These are phyloP conservation scores for Sebastes iracundus DNA, from an alignment of 2,797 vertebrate species.

Conservation along the genomic window DNA sequence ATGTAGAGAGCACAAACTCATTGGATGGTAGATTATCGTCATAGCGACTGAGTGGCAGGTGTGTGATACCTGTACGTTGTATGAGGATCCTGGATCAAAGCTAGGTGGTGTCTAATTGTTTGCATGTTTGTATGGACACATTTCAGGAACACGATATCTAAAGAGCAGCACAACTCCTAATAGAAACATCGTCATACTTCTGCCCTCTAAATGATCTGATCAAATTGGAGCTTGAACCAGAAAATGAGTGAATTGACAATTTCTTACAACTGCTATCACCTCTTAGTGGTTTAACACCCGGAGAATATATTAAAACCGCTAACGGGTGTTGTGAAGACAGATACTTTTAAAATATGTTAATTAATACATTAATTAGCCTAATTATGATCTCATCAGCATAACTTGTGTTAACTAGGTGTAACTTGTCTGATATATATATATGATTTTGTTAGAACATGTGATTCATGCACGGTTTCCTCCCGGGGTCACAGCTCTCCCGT, in stretches of 20 bases:
- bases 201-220: not conserved
- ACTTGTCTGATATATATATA: not conserved
- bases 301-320: not conserved
- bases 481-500: rapidly evolving
- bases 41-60: not conserved
- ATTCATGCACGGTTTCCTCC: not conserved
- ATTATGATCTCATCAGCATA: not conserved
- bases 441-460: not conserved
- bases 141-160: not conserved
- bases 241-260: not conserved
- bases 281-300: not conserved
- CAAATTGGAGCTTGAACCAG: not conserved
- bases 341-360: not conserved
- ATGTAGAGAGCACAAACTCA: not conserved
- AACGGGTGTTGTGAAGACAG: not conserved
- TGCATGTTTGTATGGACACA: not conserved
- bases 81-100: not conserved
- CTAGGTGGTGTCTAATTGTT: not conserved
- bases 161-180: not conserved
- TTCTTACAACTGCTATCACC: not conserved
- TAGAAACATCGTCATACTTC: not conserved
- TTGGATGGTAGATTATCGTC: not conserved
- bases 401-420: not conserved
- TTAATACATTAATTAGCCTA: not conserved
- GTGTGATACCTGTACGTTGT: not conserved